A percentile compares a stretch with the other conserved stretches of the same genome.
Evolutionary conservation across 2,113 vertebrate genomes (phyloP).

Genomic region (Melanostigma gelatinosum): DNA sequence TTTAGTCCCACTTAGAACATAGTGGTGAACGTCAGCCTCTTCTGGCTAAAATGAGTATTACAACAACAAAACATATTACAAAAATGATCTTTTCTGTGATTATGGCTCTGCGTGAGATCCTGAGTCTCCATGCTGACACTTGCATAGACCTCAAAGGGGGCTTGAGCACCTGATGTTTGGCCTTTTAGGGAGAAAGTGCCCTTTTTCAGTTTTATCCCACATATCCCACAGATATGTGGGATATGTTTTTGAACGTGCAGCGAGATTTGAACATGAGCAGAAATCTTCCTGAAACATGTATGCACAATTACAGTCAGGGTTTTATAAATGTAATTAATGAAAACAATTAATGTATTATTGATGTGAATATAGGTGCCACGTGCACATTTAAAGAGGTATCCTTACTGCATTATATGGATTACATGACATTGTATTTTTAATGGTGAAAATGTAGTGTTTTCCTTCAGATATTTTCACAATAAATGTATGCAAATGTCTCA

Average conservation of each 20-base stretch:
- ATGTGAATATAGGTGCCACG: neutral
- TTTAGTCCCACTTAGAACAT: neutral
- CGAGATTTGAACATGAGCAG: neutral
- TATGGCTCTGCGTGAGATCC: neutral
- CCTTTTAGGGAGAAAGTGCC: neutral
- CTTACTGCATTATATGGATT: too few relatives aligned
- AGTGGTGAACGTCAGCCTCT: neutral
- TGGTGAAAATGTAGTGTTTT: too few relatives aligned
- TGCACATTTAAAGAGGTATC: too few relatives aligned
- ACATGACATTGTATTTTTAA: too few relatives aligned
- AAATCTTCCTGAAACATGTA: too few relatives aligned
- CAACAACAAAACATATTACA: neutral
- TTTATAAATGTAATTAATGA: neutral
- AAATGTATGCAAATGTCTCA: neutral
- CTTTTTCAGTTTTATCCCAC: neutral
- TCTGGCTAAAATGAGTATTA: neutral
- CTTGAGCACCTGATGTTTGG: neutral
- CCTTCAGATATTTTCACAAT: neutral
- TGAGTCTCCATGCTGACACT: neutral
- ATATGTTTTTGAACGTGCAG: too few relatives aligned
- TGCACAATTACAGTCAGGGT: neutral
- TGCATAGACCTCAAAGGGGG: neutral
- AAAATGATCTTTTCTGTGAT: neutral
- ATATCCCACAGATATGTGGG: too few relatives aligned
- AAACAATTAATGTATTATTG: neutral